Conservation (phyloP, 2,888 invertebrate genomes). For the Eupithecia centaureata region DNA sequence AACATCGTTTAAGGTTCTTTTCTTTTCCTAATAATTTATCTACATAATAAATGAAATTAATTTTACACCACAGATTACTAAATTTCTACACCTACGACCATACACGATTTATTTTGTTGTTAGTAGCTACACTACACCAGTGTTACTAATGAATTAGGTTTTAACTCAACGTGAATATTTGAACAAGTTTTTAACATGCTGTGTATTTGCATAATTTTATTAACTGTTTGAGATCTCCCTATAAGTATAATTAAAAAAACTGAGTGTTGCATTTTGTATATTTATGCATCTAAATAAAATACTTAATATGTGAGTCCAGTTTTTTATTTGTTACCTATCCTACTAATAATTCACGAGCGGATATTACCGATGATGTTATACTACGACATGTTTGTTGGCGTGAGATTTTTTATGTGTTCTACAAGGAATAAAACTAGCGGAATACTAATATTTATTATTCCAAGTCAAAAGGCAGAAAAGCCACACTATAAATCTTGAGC, state of each 20-base stretch:
- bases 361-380: too few relatives aligned
- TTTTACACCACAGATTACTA: too few relatives aligned
- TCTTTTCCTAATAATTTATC: background rate
- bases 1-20: background rate
- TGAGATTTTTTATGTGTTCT: too few relatives aligned
- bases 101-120: background rate
- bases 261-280: constrained; percentile 39
- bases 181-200: background rate
- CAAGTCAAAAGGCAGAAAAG: too few relatives aligned
- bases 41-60: background rate
- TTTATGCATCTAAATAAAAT: constrained; percentile 36
- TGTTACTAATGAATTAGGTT: background rate
- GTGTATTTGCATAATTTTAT: constrained; percentile 6
- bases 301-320: constrained; percentile 28
- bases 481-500: too few relatives aligned
- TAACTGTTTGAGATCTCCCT: constrained; percentile 31
- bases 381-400: too few relatives aligned
- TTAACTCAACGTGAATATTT: constrained; percentile 2
- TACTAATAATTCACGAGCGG: background rate
- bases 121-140: background rate
- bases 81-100: background rate
- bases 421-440: too few relatives aligned
- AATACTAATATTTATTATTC: too few relatives aligned
- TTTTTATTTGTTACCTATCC: constrained; percentile 14
- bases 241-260: constrained; percentile 28